phyloP scores from a whole-genome alignment of 2,888 invertebrate genomes.

The Pyrgus malvae region DNA sequence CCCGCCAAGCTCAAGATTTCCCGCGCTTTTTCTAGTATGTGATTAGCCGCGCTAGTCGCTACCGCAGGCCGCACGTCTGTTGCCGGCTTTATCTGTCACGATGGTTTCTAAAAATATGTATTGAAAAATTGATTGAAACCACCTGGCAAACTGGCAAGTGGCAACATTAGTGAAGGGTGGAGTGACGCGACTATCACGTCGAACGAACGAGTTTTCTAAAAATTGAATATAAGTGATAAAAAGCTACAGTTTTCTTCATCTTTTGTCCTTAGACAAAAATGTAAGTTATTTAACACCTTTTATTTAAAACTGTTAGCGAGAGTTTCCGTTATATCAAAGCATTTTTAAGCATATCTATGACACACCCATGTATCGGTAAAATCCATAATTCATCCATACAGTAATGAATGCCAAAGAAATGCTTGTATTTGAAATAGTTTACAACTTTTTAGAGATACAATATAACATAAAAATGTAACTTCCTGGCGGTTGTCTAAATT shows the following conservation, averaged over 20 bases:
- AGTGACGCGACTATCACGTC: constrained; percentile 62
- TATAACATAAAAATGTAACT: neutral
- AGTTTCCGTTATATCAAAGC: neutral
- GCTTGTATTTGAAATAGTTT: neutral
- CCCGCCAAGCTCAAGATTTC: no score
- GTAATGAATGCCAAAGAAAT: neutral
- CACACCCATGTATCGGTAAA: constrained; percentile 70
- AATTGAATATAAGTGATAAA: constrained; percentile 45
- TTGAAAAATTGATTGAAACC: no score
- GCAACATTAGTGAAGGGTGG: constrained; percentile 37
- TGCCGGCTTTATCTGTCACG: no score
- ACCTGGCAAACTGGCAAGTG: no score
- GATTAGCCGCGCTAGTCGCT: no score
- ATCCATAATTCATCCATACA: constrained; percentile 43
- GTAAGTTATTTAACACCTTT: neutral
- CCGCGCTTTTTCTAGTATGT: no score
- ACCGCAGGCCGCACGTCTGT: no score
- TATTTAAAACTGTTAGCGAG: neutral
- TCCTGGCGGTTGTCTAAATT: constrained; percentile 2
- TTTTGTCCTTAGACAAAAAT: neutral
- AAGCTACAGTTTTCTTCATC: constrained; percentile 28
- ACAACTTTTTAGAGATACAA: neutral
- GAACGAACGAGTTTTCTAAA: constrained; percentile 63
- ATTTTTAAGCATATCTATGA: constrained; percentile 46
- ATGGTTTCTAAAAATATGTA: no score